Evolutionary conservation across 2,113 vertebrate genomes (phyloP).

Genomic region (Ceyx cyanopectus): DNA sequence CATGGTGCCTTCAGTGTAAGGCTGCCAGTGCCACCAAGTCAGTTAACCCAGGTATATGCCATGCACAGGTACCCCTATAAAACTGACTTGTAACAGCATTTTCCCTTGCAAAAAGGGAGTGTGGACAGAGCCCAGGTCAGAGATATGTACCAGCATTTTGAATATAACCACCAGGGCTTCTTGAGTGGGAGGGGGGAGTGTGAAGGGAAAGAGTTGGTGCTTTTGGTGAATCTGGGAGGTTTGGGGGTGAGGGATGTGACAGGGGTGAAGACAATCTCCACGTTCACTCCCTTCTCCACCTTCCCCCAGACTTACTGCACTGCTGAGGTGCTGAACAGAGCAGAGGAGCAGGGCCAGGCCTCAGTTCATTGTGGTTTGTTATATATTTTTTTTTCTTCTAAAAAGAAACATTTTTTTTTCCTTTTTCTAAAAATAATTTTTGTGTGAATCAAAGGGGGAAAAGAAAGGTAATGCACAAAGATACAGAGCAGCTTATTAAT

Average conservation of each 20-base stretch:
- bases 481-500: conserved; percentile 59
- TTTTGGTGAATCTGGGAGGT: neutral
- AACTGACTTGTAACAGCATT: neutral
- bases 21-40: neutral
- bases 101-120: neutral
- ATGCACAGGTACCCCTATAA: neutral
- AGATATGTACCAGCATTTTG: neutral
- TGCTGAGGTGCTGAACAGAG: neutral
- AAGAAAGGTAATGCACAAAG: conserved; percentile 26
- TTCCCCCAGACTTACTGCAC: neutral
- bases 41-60: accelerated
- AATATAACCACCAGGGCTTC: neutral
- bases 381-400: neutral
- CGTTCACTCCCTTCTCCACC: neutral
- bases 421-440: conserved; percentile 62
- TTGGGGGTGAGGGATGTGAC: neutral
- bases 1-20: neutral
- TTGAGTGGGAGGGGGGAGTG: neutral
- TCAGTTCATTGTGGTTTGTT: neutral
- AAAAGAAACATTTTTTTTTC: neutral
- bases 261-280: neutral
- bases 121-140: neutral
- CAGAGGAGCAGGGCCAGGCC: neutral
- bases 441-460: conserved; percentile 40
- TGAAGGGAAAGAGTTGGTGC: neutral